Evolutionary conservation across 1,140 invertebrate genomes (phyloP), one percentile per base, ranked within the genome.

Genomic region (Lucilia sericata): DNA sequence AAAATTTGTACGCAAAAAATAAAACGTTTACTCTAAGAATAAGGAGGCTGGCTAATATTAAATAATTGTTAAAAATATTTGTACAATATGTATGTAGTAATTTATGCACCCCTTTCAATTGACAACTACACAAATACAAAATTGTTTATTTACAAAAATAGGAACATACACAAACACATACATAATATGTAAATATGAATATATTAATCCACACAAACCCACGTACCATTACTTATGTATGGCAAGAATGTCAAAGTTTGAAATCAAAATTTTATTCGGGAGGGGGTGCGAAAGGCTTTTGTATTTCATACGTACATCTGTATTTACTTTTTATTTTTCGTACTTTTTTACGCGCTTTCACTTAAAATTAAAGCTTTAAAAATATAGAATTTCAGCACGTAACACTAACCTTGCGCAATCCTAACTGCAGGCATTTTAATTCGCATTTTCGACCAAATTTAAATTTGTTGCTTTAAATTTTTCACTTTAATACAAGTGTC

Each of bases 391-490:
- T 7, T 51, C 17, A 19, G n/a, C 9, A 13, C 17, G 30, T 47
- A 60, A 85, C 90, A 85, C 90, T 94, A 93, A 97, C 96, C 96
- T 96, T 97, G 96, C 92, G 96, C 96, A 94, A 97, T 97, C 93
- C 96, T 94, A 92, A 97, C 96, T 92, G 96, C 96, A 92, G 96
- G 96, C 96, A 97, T 97, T 95, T 97, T 97, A 94, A 97, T 97
- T 96, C 96, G 96, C 96, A 97, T 97, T 94, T 95, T 95, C 88
- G 51, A 21, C 30, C 14, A 34, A 34, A 74, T 70, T 70, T 70
- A 70, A 21, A 70, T 10, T 70, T 60, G 14, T 70, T 70, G 10
- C 21, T 70, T 19, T 25, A 70, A 21, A 21, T 9, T 70, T 70
- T 21, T 70, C 65, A 70, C 65, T 70, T 70, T 70, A 70, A 25